A percentile compares a stretch with the other conserved stretches of the same genome.
These are phyloP conservation scores for Pterophyllum scalare DNA, from an alignment of 2,113 vertebrate species.

Conservation along the genomic window DNA sequence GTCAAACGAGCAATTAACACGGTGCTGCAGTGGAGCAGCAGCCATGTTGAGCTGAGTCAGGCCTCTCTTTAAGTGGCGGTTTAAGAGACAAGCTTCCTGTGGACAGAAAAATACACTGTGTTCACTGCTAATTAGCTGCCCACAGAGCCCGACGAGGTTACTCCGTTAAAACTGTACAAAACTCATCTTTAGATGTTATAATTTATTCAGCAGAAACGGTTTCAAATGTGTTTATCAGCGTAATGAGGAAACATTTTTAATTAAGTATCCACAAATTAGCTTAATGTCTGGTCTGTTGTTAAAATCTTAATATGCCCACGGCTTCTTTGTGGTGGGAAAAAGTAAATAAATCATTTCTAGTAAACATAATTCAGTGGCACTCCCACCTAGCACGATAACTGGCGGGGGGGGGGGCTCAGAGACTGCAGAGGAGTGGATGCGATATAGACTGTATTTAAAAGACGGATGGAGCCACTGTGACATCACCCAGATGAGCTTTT, in stretches of 20 bases:
- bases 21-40: neutral
- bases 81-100: neutral
- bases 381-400: fast-evolving
- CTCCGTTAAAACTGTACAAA: neutral
- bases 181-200: neutral
- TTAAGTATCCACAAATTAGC: neutral
- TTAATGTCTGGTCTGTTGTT: neutral
- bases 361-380: neutral
- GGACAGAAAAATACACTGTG: neutral
- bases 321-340: neutral
- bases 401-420: too few species aligned
- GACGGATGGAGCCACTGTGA: neutral
- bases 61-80: neutral
- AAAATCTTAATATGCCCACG: neutral
- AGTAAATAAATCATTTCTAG: neutral
- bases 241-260: neutral
- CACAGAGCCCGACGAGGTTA: neutral
- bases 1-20: neutral
- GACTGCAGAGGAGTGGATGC: too few species aligned
- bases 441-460: neutral
- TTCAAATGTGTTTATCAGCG: neutral
- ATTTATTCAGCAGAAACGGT: neutral
- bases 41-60: neutral
- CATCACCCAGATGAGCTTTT: fast-evolving
- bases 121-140: neutral